Evolutionary conservation across 1,140 invertebrate genomes (phyloP), one percentile per base, ranked within the genome.

Genomic region (Drosophila sucinea): DNA sequence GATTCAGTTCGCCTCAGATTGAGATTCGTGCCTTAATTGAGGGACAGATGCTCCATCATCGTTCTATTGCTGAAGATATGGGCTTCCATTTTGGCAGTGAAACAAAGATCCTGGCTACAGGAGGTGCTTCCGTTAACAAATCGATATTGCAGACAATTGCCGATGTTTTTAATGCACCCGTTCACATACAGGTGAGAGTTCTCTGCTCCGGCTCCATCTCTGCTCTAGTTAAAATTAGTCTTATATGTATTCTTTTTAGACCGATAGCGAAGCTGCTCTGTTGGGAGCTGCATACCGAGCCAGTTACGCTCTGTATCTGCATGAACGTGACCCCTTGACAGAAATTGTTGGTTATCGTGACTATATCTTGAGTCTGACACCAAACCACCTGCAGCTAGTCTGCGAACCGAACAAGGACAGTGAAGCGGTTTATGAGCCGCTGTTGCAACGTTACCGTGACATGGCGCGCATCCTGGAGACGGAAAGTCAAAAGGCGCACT

Each of bases 11-110:
- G 35, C 92, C 95, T 54, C 96, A 97, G 93, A 95, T 96, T 32
- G 98, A 99, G 92, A 95, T 98, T 2, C 93, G 98, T 77, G 97
- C 98, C 1, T 92, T 98, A 4, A 93, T 99, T 38, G 98, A 99
- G 93, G 96, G 97, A 0, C 98, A 99, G 93, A 97, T 98, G 92
- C 91, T 99, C 3, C 96, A 96, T 1, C 95, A 96, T 78, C 92
- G 97, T 69, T 94, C 95, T 1, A 95, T 98, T 90, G 95, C 96
- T 1, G 95, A 98, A 92, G 95, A 96, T 76, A 95, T 98, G 90
- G 97, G 97, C 11, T 97, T 92, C 91, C 92, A 54, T 93, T 97
- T 56, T 76, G 85, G 90, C 0, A 75, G 32, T 3, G 57, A 92
- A 29, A 91, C 91, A 1, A 84, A 91, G 73, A 92, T 99, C 63